These are phyloP conservation scores for Pharmacophagus antenor DNA, from an alignment of 2,888 invertebrate species.

Conservation along the genomic window DNA sequence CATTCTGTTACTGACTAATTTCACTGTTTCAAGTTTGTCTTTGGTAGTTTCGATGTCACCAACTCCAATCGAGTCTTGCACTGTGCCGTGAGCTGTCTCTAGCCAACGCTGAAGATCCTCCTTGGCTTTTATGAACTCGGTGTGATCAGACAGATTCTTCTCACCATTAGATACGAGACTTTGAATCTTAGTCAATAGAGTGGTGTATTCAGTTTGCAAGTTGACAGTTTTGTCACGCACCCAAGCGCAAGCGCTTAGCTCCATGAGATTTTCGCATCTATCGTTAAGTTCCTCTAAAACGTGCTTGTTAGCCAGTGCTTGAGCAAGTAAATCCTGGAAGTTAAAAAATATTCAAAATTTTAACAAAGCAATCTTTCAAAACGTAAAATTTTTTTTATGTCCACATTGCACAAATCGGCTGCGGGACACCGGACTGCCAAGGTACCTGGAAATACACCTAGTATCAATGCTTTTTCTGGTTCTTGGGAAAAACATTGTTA, in stretches of 20 bases:
- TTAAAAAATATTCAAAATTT: constrained; percentile 8
- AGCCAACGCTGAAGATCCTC: constrained; percentile 92
- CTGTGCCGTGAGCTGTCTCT: constrained; percentile 87
- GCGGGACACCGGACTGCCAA: no score
- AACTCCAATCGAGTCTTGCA: constrained; percentile 90
- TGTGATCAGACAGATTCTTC: constrained; percentile 94
- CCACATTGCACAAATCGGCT: no score
- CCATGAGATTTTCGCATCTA: constrained; percentile 92
- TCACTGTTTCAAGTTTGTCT: constrained; percentile 90
- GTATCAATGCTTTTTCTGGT: no score
- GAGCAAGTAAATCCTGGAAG: constrained; percentile 84
- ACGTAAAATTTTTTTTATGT: no score
- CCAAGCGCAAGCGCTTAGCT: constrained; percentile 90
- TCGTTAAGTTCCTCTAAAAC: constrained; percentile 92
- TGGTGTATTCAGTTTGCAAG: constrained; percentile 90
- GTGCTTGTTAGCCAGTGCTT: constrained; percentile 88
- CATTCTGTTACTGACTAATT: constrained; percentile 86
- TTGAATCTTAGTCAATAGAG: constrained; percentile 89
- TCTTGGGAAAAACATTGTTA: no score
- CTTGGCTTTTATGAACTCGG: constrained; percentile 93
- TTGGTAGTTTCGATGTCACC: constrained; percentile 89
- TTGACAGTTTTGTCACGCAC: constrained; percentile 93
- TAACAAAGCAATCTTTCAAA: neutral
- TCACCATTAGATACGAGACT: constrained; percentile 91
- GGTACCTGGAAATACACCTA: no score